Evolutionary conservation across 2,113 vertebrate species (phyloP), one percentile per base, ranked within the genome.

Genomic region (Haemorhous mexicanus): DNA sequence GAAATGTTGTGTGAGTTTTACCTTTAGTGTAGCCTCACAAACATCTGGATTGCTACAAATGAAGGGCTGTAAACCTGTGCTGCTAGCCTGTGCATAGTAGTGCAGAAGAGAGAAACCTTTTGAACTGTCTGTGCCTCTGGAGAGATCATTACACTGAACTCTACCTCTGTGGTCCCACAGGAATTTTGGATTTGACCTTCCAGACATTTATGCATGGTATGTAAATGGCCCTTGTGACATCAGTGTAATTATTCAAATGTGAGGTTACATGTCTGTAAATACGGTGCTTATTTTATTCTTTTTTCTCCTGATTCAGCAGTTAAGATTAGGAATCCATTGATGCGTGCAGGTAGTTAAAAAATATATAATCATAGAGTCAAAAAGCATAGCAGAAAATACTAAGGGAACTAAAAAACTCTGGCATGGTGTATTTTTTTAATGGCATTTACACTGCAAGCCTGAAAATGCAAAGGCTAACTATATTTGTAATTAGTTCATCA

Each of bases 331-430:
- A 95, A 95, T 78, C 84, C 85, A 64, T 56, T 78, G 76, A 62
- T 84, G 63, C 11, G 6, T 81, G 53, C 43, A 94, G 84, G 13
- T 94, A 58, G 55, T 84, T 84, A 56, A 87, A 91, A 56, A 59
- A 93, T 33, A 15, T 37, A 50, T 47, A 67, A 96, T 59, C 43
- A 66, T 16, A 56, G 32, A 70, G 47, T 90, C 85, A 89, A 85
- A 81, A 75, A 95, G 69, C 63, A 64, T 58, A 63, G 43, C 49
- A 49, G 76, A 79, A 67, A 87, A 87, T 67, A 72, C 32, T 88
- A 84, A 92, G 66, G 75, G 73, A 66, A 87, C 41, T 83, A 46
- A 63, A 92, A 93, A 94, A 80, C 32, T 89, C 90, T 78, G 87
- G 46, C 20, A 9, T 43, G 49, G 56, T 86, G 47, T 46, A 24